Percentiles rank a stretch among this genome's conserved stretches.
phyloP scores from a whole-genome alignment of 2,888 invertebrate genomes.

The Spisula solida region DNA sequence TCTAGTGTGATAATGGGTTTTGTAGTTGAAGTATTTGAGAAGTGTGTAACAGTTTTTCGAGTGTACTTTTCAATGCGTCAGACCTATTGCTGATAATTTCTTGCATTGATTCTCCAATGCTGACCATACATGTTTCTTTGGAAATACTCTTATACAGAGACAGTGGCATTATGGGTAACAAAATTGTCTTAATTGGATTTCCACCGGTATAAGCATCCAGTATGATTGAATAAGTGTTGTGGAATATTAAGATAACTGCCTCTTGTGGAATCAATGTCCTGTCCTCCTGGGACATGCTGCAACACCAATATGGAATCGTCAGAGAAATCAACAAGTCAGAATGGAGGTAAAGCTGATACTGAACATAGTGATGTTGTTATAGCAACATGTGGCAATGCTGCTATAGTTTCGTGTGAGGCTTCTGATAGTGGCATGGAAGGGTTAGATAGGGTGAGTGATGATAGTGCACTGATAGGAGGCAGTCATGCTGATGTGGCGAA shows the following conservation, averaged over 20 bases:
- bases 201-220: background rate
- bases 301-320: constrained; percentile 15
- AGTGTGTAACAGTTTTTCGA: background rate
- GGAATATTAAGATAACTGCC: constrained; percentile 1
- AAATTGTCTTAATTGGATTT: constrained; percentile 8
- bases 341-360: background rate
- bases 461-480: background rate
- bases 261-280: constrained; percentile 10
- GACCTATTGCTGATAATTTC: background rate
- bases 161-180: background rate
- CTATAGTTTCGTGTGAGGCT: background rate
- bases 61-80: background rate
- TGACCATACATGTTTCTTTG: background rate
- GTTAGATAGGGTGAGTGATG: background rate
- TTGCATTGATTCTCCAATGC: background rate
- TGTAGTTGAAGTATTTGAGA: constrained; percentile 15
- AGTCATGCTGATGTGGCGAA: background rate
- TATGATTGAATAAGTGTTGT: constrained; percentile 14
- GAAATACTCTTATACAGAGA: background rate
- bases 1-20: constrained; percentile 11
- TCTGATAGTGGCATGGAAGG: background rate
- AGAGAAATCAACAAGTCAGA: background rate
- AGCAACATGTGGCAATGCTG: background rate
- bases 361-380: background rate
- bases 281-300: background rate